These are phyloP conservation scores for Syrphus vitripennis DNA, from an alignment of 2,888 invertebrate species.

Conservation along the genomic window DNA sequence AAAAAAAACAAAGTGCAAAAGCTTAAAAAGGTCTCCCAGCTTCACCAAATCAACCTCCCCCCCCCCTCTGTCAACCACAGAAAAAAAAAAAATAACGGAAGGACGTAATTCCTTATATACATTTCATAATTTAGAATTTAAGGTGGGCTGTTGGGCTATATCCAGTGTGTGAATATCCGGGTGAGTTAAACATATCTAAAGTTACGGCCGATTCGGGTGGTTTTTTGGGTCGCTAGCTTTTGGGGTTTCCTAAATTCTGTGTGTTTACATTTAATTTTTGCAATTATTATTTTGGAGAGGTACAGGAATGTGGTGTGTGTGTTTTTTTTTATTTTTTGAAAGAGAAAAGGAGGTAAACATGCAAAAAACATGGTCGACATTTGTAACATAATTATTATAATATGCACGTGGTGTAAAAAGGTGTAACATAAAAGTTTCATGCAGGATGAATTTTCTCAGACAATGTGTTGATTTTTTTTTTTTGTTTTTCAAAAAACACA, in stretches of 20 bases:
- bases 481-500: not conserved
- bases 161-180: constrained; percentile 9
- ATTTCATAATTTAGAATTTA: constrained; percentile 70
- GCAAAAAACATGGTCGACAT: constrained; percentile 31
- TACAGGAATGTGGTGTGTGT: not conserved
- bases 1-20: constrained; percentile 15
- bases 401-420: constrained; percentile 33
- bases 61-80: not conserved
- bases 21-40: constrained; percentile 45
- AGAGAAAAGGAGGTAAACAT: not conserved
- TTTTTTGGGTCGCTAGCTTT: constrained; percentile 27
- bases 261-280: constrained; percentile 64
- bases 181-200: constrained; percentile 12
- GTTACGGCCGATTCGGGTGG: not conserved
- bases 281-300: no score
- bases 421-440: constrained; percentile 34
- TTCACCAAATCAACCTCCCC: not conserved
- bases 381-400: constrained; percentile 62
- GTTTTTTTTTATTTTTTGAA: not conserved
- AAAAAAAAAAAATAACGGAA: not conserved
- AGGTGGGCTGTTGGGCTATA: constrained; percentile 29
- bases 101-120: not conserved
- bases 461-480: not conserved
- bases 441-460: constrained; percentile 41
- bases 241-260: constrained; percentile 57